phyloP scores from a whole-genome alignment of 37 sponge, comb jelly and placozoan species.

The Chondrosia reniformis region DNA sequence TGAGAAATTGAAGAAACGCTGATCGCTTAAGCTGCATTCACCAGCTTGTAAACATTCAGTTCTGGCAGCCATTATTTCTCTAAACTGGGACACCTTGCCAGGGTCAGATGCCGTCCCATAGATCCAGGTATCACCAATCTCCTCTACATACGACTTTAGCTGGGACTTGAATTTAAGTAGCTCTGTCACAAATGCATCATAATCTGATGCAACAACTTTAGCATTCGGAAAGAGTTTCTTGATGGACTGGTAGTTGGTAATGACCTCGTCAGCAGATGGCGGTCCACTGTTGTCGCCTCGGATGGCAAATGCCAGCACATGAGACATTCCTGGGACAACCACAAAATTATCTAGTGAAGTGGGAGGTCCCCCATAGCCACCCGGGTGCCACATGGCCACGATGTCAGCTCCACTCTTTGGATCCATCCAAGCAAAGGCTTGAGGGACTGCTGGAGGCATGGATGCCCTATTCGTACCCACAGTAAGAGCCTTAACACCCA shows the following conservation, averaged over 20 bases:
- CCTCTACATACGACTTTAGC: conserved; percentile 33
- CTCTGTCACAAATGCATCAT: conserved; percentile 50
- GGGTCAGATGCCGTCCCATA: conserved; percentile 69
- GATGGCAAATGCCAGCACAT: conserved; percentile 72
- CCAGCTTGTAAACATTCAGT: conserved; percentile 17
- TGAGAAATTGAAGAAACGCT: conserved; percentile 50
- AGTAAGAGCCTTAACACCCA: conserved; percentile 66
- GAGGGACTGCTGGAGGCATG: conserved; percentile 76
- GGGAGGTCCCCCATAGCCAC: conserved; percentile 57
- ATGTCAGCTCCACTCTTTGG: conserved; percentile 1
- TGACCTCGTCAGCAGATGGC: conserved; percentile 48
- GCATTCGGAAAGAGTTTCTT: conserved; percentile 59
- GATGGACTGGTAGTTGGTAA: conserved; percentile 41
- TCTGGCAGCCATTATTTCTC: conserved; percentile 27
- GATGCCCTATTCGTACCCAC: conserved; percentile 66
- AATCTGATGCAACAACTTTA: conserved; percentile 47
- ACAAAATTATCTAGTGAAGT: conserved; percentile 36
- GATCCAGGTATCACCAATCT: conserved; percentile 85
- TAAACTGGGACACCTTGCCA: conserved; percentile 36
- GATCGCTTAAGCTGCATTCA: conserved; percentile 35
- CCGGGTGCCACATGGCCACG: conserved; percentile 75
- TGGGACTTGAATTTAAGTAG: conserved; percentile 17
- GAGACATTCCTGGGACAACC: conserved; percentile 43
- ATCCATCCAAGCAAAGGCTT: conserved; percentile 56
- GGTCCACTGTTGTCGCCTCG: conserved; percentile 70